Conservation (phyloP, 2,113 vertebrate genomes). For the Prinia subflava region DNA sequence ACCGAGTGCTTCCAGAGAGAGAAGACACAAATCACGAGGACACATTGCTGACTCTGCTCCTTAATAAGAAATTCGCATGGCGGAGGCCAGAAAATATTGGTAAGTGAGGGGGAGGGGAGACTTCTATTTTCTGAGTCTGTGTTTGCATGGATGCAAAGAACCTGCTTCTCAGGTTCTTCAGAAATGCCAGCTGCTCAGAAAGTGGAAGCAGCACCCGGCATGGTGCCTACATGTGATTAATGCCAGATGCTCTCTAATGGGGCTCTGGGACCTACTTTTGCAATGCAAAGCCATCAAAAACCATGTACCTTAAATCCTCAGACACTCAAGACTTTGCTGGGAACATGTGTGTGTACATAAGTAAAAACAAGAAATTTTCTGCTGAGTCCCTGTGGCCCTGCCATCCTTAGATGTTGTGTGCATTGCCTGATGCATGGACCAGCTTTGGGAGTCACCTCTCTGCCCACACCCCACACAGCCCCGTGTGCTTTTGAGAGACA, state of each 20-base stretch:
- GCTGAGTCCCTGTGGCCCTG: neutral
- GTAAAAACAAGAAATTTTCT: neutral
- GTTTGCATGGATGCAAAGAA: neutral
- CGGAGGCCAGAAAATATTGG: slow-evolving; percentile 48
- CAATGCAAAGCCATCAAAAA: neutral
- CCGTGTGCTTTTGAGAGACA: fast-evolving
- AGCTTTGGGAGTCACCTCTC: neutral
- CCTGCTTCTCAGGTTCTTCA: neutral
- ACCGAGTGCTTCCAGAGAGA: slow-evolving; percentile 57
- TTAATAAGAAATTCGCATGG: slow-evolving; percentile 53
- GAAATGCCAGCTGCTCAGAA: neutral
- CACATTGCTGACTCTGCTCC: slow-evolving; percentile 58
- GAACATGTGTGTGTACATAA: neutral
- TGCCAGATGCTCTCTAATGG: neutral
- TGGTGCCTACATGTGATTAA: neutral
- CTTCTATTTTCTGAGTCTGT: neutral
- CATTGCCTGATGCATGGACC: too few species aligned
- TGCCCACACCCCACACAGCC: neutral
- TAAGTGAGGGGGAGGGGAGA: neutral
- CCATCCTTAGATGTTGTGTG: fast-evolving
- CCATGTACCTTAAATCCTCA: fast-evolving
- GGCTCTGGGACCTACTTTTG: neutral
- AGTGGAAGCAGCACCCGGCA: neutral
- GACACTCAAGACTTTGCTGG: neutral
- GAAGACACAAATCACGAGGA: slow-evolving; percentile 46